phyloP scores from a whole-genome alignment of 2,888 invertebrate genomes.

The Silvanus unidentatus region DNA sequence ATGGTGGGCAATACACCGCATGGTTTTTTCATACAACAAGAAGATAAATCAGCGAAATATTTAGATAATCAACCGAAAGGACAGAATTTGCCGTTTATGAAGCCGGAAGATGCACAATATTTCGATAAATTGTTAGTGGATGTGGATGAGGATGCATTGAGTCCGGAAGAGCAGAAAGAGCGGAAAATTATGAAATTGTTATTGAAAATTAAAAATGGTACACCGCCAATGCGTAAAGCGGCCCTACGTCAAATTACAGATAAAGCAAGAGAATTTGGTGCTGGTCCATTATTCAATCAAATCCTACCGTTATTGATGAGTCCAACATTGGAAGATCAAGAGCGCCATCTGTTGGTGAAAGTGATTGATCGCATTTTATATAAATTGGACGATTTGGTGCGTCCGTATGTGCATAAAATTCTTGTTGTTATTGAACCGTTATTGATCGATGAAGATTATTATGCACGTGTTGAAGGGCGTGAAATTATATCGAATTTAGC shows the following conservation, averaged over 20 bases:
- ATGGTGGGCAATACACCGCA: constrained; percentile 79
- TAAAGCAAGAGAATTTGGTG: constrained; percentile 97
- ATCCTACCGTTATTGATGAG: constrained; percentile 99
- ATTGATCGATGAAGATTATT: constrained; percentile 99
- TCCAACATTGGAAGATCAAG: constrained; percentile 98
- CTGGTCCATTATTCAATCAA: constrained; percentile 98
- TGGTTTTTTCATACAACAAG: constrained; percentile 92
- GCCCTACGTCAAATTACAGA: constrained; percentile 97
- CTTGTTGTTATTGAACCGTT: constrained; percentile 98
- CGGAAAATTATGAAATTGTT: constrained; percentile 98
- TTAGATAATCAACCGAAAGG: constrained; percentile 91
- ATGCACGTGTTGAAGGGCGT: constrained; percentile 97
- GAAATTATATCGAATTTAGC: constrained; percentile 99
- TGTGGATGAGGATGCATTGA: constrained; percentile 92
- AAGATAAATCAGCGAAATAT: constrained; percentile 79
- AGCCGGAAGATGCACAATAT: constrained; percentile 99
- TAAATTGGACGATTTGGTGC: constrained; percentile 95
- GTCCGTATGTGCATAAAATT: constrained; percentile 99
- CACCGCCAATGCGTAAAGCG: constrained; percentile 98
- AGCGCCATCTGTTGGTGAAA: constrained; percentile 96
- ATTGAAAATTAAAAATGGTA: constrained; percentile 98
- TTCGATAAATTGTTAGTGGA: constrained; percentile 97
- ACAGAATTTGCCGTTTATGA: constrained; percentile 94
- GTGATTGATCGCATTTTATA: constrained; percentile 98
- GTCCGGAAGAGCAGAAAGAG: constrained; percentile 96